A percentile compares a stretch with the other conserved stretches of the same genome.
phyloP scores from a whole-genome alignment of 2,888 invertebrate species.

The Corbicula japonica region DNA sequence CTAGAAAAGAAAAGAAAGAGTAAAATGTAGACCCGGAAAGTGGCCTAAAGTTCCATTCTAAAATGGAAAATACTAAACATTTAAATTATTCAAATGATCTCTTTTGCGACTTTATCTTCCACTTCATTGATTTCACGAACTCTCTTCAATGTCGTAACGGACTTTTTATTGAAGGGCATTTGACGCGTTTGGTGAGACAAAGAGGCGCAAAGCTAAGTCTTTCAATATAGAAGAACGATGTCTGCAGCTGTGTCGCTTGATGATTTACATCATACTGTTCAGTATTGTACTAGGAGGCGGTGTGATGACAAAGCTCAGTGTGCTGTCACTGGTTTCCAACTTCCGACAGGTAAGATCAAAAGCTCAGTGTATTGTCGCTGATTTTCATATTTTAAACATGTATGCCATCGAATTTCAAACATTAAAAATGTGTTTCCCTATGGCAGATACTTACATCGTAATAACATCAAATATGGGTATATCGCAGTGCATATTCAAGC shows the following conservation, averaged over 20 bases:
- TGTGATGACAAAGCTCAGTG: slow-evolving; percentile 81
- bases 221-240: slow-evolving; percentile 64
- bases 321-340: slow-evolving; percentile 22
- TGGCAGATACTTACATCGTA: background rate
- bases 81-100: too few relatives aligned
- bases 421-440: background rate
- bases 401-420: too few relatives aligned
- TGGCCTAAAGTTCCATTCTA: too few relatives aligned
- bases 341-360: slow-evolving; percentile 26
- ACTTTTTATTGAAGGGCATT: slow-evolving; percentile 61
- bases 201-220: slow-evolving; percentile 61
- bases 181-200: slow-evolving; percentile 70
- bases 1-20: too few relatives aligned
- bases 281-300: slow-evolving; percentile 93
- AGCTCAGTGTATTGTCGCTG: background rate
- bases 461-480: background rate
- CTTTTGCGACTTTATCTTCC: too few relatives aligned
- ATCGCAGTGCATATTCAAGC: too few relatives aligned
- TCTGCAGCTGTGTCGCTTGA: slow-evolving; percentile 86
- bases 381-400: background rate
- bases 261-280: slow-evolving; percentile 95
- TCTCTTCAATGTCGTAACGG: background rate
- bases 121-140: background rate
- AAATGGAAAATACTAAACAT: too few relatives aligned
- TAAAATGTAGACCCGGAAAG: too few relatives aligned